A percentile compares a stretch with the other conserved stretches of the same genome.
These are phyloP conservation scores for Rhinolophus sinicus DNA, from an alignment of 2,113 vertebrate genomes.

Conservation along the genomic window DNA sequence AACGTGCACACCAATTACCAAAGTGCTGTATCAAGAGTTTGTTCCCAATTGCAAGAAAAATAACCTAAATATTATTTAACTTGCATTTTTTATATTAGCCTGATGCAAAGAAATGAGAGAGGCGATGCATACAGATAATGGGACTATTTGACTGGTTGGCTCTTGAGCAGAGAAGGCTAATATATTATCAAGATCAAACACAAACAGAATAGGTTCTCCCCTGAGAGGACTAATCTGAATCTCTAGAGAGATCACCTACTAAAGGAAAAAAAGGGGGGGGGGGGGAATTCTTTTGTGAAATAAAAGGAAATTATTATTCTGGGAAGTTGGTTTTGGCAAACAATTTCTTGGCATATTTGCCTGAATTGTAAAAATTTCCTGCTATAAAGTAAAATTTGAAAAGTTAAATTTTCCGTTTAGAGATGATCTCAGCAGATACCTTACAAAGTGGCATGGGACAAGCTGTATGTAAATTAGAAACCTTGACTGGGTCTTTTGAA, in stretches of 20 bases:
- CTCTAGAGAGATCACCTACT: not conserved
- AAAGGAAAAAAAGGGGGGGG: not conserved
- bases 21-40: conserved; percentile 43
- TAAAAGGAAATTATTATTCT: conserved; percentile 29
- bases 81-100: not conserved
- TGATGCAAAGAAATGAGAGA: not conserved
- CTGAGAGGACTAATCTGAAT: not conserved
- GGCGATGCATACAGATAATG: not conserved
- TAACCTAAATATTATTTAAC: not conserved
- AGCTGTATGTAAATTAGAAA: not conserved
- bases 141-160: not conserved
- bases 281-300: not conserved
- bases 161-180: not conserved
- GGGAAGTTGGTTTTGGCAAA: conserved; percentile 28
- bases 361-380: conserved; percentile 18
- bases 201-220: not conserved
- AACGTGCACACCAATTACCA: not conserved
- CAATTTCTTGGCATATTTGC: conserved; percentile 37
- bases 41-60: not conserved
- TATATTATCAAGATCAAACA: not conserved
- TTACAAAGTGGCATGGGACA: not conserved
- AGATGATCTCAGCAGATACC: not conserved
- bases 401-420: not conserved
- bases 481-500: not conserved
- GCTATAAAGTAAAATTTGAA: conserved; percentile 40